A percentile compares a stretch with the other conserved stretches of the same genome.
Conservation (phyloP, 2,113 vertebrate genomes). For the Hystrix brachyura region DNA sequence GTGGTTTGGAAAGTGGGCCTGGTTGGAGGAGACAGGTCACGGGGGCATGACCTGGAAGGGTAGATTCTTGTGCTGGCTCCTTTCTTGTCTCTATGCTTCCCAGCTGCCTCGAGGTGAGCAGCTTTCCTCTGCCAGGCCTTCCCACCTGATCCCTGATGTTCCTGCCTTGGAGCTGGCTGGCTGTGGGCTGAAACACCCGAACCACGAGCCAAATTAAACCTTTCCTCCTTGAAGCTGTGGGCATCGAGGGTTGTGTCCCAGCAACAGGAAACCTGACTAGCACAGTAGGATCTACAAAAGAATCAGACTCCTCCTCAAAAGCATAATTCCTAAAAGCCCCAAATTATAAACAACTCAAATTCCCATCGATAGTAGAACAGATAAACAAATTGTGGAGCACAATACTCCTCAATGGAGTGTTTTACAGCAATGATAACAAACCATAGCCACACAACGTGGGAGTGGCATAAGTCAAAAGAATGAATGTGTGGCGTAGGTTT, state of each 20-base stretch:
- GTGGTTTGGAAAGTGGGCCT: not conserved
- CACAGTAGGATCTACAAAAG: not conserved
- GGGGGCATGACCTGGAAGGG: not conserved
- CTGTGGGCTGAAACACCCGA: not conserved
- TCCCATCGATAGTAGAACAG: not conserved
- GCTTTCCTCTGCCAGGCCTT: not conserved
- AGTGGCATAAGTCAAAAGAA: not conserved
- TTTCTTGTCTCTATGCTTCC: not conserved
- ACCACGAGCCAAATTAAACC: not conserved
- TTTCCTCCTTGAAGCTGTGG: not conserved
- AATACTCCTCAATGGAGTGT: not conserved
- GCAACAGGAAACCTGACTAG: not conserved
- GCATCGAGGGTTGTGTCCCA: not conserved
- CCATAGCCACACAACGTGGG: too few species aligned
- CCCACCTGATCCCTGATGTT: not conserved
- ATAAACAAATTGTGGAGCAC: not conserved
- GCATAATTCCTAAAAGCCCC: not conserved
- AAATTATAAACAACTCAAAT: not conserved
- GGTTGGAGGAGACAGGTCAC: not conserved
- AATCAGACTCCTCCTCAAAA: not conserved
- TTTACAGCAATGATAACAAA: not conserved
- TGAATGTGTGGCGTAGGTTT: not conserved
- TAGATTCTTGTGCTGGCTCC: not conserved
- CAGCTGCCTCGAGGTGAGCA: not conserved
- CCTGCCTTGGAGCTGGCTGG: not conserved